Conservation (phyloP, 2,113 vertebrate species). For the Typhlomys cinereus region DNA sequence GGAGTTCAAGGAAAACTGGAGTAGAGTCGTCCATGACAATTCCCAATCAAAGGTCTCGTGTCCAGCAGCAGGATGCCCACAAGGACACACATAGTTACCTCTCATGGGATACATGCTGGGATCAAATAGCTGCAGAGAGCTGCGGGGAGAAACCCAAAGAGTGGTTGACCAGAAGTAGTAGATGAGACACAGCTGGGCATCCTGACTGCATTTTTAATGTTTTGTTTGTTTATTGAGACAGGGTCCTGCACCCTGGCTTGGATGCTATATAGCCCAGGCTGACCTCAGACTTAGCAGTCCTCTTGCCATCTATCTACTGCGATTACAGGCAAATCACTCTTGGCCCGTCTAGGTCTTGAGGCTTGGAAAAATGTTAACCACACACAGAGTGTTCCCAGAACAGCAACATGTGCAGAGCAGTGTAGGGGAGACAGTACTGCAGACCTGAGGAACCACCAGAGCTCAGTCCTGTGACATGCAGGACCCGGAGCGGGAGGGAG, state of each 20-base stretch:
- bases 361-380: background rate
- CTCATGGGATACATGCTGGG: background rate
- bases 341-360: background rate
- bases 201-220: too few species aligned
- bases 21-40: too few species aligned
- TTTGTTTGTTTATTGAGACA: background rate
- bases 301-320: background rate
- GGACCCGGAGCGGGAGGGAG: background rate
- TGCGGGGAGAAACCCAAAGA: background rate
- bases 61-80: background rate
- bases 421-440: rapidly evolving
- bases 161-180: background rate
- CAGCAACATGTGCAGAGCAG: rapidly evolving
- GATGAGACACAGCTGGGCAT: background rate
- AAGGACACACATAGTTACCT: background rate
- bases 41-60: background rate
- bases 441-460: background rate
- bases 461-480: background rate
- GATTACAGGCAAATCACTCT: background rate
- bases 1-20: background rate
- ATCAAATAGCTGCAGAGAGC: background rate
- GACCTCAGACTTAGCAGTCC: background rate
- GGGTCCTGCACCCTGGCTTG: background rate
- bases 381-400: background rate
- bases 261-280: background rate